Conservation (phyloP, 2,888 invertebrate genomes). For the Ryuthela nishihirai region DNA sequence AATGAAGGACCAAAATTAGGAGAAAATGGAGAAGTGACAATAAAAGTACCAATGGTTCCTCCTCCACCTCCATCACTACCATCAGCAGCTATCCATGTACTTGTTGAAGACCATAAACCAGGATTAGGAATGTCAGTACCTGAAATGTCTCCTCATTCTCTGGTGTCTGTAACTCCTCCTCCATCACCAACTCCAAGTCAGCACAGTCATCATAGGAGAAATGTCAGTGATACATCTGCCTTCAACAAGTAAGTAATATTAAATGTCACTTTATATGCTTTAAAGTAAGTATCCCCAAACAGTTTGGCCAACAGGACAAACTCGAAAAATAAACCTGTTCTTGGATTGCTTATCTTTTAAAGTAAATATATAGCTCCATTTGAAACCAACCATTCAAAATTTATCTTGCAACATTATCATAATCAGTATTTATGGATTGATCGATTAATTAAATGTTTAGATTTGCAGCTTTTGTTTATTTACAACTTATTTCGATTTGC, state of each 20-base stretch:
- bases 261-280: not conserved
- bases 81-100: not conserved
- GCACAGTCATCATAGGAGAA: conserved; percentile 63
- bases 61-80: not conserved
- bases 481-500: too few relatives aligned
- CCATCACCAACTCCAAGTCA: conserved; percentile 43
- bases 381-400: too few relatives aligned
- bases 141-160: conserved; percentile 48
- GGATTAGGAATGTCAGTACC: conserved; percentile 15
- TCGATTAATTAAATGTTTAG: too few relatives aligned
- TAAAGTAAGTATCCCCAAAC: conserved; percentile 1
- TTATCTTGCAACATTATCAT: too few relatives aligned
- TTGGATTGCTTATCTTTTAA: not conserved
- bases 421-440: too few relatives aligned
- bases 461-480: too few relatives aligned
- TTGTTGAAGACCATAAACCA: conserved; percentile 8
- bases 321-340: not conserved
- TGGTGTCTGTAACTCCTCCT: conserved; percentile 40
- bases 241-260: conserved; percentile 64
- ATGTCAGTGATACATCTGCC: conserved; percentile 78
- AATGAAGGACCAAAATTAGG: too few relatives aligned
- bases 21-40: too few relatives aligned
- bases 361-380: too few relatives aligned
- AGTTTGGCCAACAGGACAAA: not conserved
- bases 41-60: conserved; percentile 4